These are phyloP conservation scores for Phaedon cochleariae DNA, from an alignment of 2,888 invertebrate genomes.

Conservation along the genomic window DNA sequence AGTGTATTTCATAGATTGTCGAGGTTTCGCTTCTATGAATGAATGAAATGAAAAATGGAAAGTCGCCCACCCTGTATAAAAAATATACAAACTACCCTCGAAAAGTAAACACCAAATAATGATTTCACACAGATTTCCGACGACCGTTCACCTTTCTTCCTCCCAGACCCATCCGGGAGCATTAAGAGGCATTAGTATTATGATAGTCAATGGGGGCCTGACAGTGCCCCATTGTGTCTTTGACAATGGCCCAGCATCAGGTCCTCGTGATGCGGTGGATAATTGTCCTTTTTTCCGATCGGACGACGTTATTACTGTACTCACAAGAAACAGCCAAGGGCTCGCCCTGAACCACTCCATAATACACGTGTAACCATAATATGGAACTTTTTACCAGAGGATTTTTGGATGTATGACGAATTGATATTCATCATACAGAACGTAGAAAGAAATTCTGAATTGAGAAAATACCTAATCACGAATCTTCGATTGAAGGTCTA, in stretches of 20 bases:
- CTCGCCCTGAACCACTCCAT: neutral
- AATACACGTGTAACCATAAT: neutral
- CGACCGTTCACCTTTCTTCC: neutral
- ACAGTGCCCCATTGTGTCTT: constrained; percentile 27
- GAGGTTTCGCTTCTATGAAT: too few species aligned
- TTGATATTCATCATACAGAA: too few species aligned
- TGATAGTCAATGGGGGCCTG: constrained; percentile 33
- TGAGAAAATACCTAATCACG: too few species aligned
- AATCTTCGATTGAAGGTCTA: too few species aligned
- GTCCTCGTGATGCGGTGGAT: constrained; percentile 30
- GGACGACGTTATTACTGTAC: neutral
- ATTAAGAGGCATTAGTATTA: constrained; percentile 38
- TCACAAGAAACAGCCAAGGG: neutral
- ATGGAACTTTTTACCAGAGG: too few species aligned
- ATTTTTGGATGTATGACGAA: too few species aligned
- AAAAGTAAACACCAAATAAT: neutral
- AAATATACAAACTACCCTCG: neutral
- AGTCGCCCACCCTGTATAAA: too few species aligned
- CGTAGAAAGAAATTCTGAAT: too few species aligned
- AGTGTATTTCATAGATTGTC: too few species aligned
- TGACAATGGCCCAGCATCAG: constrained; percentile 36
- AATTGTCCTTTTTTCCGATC: constrained; percentile 34
- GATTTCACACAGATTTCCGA: neutral
- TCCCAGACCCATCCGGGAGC: constrained; percentile 2
- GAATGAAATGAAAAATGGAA: too few species aligned